Conservation (phyloP, 2,113 vertebrate species). For the Podiceps cristatus region DNA sequence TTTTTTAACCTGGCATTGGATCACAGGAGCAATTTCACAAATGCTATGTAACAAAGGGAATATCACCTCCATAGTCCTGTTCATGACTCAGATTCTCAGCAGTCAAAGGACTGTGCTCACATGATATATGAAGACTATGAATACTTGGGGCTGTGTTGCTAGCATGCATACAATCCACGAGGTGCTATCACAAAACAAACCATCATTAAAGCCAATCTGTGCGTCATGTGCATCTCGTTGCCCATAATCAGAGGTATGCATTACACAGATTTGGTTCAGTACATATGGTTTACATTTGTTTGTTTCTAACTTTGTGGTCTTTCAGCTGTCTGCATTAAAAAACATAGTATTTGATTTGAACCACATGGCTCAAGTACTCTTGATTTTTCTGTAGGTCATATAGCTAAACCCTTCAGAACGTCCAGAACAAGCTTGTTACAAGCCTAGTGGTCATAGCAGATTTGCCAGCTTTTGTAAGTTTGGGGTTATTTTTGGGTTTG, state of each 20-base stretch:
- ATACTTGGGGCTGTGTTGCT: neutral
- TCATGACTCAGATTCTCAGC: neutral
- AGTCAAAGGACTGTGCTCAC: neutral
- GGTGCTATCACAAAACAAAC: neutral
- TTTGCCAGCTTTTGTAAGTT: neutral
- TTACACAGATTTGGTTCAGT: neutral
- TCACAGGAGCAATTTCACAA: neutral
- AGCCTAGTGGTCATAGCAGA: neutral
- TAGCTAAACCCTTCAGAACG: neutral
- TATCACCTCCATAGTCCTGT: neutral
- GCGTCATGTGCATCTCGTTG: neutral
- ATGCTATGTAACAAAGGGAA: neutral
- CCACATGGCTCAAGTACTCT: neutral
- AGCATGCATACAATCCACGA: neutral
- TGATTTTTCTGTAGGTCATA: neutral
- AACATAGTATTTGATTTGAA: neutral
- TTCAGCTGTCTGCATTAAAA: neutral
- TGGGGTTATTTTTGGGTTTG: too few relatives aligned
- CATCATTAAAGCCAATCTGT: neutral
- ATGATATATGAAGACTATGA: neutral
- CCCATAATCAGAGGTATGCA: accelerated
- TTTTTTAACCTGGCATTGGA: neutral
- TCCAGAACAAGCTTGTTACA: neutral
- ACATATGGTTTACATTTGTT: neutral
- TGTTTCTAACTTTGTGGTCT: neutral